Evolutionary conservation across 2,113 vertebrate species (phyloP), one percentile per base, ranked within the genome.

Genomic region (Cromileptes altivelis): DNA sequence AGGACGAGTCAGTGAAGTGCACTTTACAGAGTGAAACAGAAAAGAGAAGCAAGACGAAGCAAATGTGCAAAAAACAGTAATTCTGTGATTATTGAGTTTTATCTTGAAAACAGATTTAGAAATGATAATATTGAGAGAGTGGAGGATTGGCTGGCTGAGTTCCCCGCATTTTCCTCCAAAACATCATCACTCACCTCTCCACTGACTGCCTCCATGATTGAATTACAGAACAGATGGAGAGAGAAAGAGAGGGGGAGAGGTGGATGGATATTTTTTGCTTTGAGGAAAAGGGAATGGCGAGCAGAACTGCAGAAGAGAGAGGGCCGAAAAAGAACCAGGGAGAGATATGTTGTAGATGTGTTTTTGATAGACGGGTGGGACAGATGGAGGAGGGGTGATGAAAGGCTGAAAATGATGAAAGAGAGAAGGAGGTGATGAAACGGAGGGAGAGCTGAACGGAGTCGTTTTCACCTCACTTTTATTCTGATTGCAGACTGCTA

Each of bases 161-260:
- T 91, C 33, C 50, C 88, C 86, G 76, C 67, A 75, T 83, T 87
- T 86, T 71, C 57, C 84, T 90, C 88, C 93, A 89, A 91, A 92
- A 81, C 88, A 89, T 85, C 90, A 93, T 94, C 88, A 62, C 79
- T 92, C 90, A 89, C 82, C 82, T 73, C 85, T 90, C 67, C 81
- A 85, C 85, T 52, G 72, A 86, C 88, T 87, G 88, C 80, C 55
- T 90, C 75, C 83, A 82, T 85, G 92, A 95, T 93, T 93, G 89
- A 93, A 94, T 96, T 95, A 94, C 87, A 84, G 88, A 85, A 62
- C 85, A 91, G 85, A 89, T 84, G 82, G 85, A 23, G 80, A 33
- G 58, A 21, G 77, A 25, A 74, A 56, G 33, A 21, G 72, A 45
- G 42, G 15, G 55, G 18, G 76, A 25, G 84, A 37, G 63, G n/a